phyloP scores from a whole-genome alignment of 2,113 vertebrate genomes.

The Talpa occidentalis region DNA sequence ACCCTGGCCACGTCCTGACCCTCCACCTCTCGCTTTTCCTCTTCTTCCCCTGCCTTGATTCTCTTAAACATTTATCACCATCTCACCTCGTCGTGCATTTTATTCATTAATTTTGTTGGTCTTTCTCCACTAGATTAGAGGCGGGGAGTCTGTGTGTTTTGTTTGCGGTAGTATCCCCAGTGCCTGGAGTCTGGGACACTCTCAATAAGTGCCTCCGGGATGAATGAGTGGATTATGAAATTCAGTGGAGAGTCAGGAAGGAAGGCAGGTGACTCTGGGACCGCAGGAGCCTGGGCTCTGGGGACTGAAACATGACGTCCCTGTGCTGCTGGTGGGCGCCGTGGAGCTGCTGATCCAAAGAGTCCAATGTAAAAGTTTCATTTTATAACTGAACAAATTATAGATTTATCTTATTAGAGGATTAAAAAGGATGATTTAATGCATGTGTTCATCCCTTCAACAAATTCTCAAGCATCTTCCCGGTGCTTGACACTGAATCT shows the following conservation, averaged over 20 bases:
- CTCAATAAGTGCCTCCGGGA: background rate
- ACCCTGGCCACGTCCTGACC: background rate
- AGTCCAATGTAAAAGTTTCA: background rate
- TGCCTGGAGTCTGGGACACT: background rate
- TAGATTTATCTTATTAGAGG: background rate
- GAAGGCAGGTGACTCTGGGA: background rate
- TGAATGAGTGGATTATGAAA: background rate
- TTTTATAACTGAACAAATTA: background rate
- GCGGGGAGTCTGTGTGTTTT: background rate
- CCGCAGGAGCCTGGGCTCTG: background rate
- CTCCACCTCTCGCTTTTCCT: background rate
- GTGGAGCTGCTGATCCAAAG: background rate
- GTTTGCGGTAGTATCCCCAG: background rate
- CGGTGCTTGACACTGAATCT: background rate
- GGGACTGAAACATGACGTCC: no score
- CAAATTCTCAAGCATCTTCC: background rate
- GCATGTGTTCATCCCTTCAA: background rate
- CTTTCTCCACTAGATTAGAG: background rate
- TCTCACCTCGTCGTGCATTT: background rate
- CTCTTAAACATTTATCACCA: background rate
- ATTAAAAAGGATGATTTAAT: conserved; percentile 11
- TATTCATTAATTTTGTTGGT: background rate
- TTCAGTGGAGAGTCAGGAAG: background rate
- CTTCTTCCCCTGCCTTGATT: background rate
- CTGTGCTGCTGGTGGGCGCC: no score